Evolutionary conservation across 2,888 invertebrate species (phyloP).

Genomic region (Tachina lurida): DNA sequence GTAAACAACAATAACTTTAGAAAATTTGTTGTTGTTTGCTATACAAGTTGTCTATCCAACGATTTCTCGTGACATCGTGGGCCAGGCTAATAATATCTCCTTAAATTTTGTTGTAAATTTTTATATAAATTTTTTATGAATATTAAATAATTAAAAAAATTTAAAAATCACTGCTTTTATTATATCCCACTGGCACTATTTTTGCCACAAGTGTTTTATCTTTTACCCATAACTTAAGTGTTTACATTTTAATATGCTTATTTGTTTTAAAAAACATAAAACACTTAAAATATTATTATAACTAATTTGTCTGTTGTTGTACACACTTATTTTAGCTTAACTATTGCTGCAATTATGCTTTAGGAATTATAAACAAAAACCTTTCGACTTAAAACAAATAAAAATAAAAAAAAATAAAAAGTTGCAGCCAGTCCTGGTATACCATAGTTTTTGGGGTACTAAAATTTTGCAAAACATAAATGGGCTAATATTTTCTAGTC

Average conservation of each 20-base stretch:
- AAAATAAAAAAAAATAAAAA: constrained; percentile 17
- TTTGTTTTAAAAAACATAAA: constrained; percentile 49
- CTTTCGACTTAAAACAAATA: constrained; percentile 54
- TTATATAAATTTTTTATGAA: no score
- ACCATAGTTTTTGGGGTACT: constrained; percentile 32
- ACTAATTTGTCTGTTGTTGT: constrained; percentile 66
- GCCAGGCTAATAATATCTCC: no score
- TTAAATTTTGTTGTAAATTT: no score
- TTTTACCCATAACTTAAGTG: constrained; percentile 26
- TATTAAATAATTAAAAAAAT: no score
- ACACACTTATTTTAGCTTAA: constrained; percentile 12
- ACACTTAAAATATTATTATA: constrained; percentile 59
- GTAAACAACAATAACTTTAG: no score
- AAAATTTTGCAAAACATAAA: constrained; percentile 38
- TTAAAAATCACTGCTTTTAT: no score
- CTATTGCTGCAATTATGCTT: constrained; percentile 49
- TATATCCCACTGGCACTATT: not conserved
- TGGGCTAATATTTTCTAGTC: constrained; percentile 41
- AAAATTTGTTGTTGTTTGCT: no score
- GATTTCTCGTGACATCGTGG: no score
- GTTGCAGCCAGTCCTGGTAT: constrained; percentile 50
- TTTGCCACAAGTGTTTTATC: constrained; percentile 10
- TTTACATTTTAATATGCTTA: constrained; percentile 29
- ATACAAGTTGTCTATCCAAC: no score
- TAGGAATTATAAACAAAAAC: constrained; percentile 60